Evolutionary conservation across 1,140 invertebrate genomes (phyloP), one percentile per base, ranked within the genome.

Genomic region (Drosophila melanogaster): DNA sequence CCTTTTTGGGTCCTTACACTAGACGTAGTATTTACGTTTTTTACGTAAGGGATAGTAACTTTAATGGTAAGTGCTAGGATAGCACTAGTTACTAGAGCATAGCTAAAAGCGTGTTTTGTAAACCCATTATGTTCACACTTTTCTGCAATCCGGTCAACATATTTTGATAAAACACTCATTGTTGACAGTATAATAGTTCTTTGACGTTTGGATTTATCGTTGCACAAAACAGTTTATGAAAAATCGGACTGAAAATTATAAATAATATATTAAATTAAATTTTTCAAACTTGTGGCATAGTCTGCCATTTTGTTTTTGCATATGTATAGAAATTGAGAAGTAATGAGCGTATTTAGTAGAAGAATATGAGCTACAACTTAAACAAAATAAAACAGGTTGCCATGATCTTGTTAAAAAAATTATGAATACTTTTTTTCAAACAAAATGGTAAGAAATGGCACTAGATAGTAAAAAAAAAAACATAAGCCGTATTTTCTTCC

Each of bases 131-230:
- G 92, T 44, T 93, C 93, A 81, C 93, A 94, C 72, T 93, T 94
- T 30, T 91, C 77, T 15, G 94, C 93, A 15, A 94, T 92, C 38
- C 93, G 93, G 77, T 94, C 93, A 44, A 95, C 83, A 71, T 95
- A 93, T 92, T 96, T 96, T 4, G 95, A 96, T 67, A 96, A 93
- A 33, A 95, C 94, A 70, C 94, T 73, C 91, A 92, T 92, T 51
- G 26, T 61, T 17, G 47, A 26, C 14, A 30, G 22, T 44, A 11
- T 15, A 70, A 19, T 41, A 7, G 11, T 6, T 3, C 22, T 15
- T 22, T 19, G 43, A 19, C 4, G 17, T 11, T 26, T 33, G n/a
- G 40, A 7, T 24, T 26, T 12, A 12, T 11, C 30, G 30, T 30
- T 30, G 30, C 2, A 3, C 30, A 30, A 30, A 30, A 30, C 30